These are phyloP conservation scores for Diarsia mendica DNA, from an alignment of 2,888 invertebrate genomes.

Conservation along the genomic window DNA sequence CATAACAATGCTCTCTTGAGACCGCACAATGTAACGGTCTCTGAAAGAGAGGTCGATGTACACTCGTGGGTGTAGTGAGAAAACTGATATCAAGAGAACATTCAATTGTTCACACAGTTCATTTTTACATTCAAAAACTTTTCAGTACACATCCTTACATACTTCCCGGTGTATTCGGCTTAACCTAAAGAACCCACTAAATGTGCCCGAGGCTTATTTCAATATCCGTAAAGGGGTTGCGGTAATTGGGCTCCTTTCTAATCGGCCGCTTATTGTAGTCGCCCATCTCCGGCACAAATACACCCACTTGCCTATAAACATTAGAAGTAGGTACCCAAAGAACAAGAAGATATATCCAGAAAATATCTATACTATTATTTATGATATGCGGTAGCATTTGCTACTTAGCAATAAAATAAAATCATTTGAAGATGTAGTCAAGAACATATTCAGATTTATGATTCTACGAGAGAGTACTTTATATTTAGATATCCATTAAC, in stretches of 20 bases:
- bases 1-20: slow-evolving; percentile 49
- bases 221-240: slow-evolving; percentile 56
- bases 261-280: slow-evolving; percentile 60
- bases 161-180: slow-evolving; percentile 18
- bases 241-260: slow-evolving; percentile 62
- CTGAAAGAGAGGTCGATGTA: slow-evolving; percentile 21
- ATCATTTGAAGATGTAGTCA: slow-evolving; percentile 51
- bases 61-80: slow-evolving; percentile 21
- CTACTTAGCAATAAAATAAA: slow-evolving; percentile 28
- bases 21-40: slow-evolving; percentile 11
- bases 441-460: slow-evolving; percentile 57
- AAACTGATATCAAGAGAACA: slow-evolving; percentile 3
- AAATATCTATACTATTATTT: not conserved
- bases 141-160: slow-evolving; percentile 1
- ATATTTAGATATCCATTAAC: slow-evolving; percentile 59
- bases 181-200: slow-evolving; percentile 30
- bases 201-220: slow-evolving; percentile 59
- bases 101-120: slow-evolving; percentile 5
- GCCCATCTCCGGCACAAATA: slow-evolving; percentile 51
- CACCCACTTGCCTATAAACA: slow-evolving; percentile 50
- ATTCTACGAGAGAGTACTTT: slow-evolving; percentile 53
- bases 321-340: slow-evolving; percentile 19
- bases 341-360: slow-evolving; percentile 6
- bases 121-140: slow-evolving; percentile 1
- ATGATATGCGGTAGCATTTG: not conserved